A percentile compares a stretch with the other conserved stretches of the same genome.
Conservation (phyloP, 2,888 invertebrate genomes). For the Rhamnusium bicolor region DNA sequence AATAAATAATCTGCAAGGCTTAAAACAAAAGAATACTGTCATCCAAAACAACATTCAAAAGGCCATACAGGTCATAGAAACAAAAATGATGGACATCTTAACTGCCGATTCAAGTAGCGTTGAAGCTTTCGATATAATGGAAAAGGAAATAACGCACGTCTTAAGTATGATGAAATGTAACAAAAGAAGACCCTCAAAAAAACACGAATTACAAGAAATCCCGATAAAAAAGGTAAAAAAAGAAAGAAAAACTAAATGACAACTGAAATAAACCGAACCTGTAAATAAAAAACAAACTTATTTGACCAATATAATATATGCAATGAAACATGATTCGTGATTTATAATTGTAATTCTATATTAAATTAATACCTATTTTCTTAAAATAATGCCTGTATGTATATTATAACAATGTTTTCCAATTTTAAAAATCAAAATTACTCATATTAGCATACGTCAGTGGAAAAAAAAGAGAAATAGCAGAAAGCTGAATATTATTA, state of each 20-base stretch:
- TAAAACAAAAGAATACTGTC: conserved; percentile 56
- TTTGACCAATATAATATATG: too few species aligned
- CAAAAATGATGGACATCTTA: conserved; percentile 60
- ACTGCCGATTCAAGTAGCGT: conserved; percentile 46
- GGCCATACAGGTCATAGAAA: conserved; percentile 61
- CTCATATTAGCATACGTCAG: too few species aligned
- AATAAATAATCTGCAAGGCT: conserved; percentile 45
- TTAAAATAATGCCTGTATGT: too few species aligned
- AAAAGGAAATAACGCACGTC: conserved; percentile 55
- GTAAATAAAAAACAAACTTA: too few species aligned
- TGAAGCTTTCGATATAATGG: conserved; percentile 60
- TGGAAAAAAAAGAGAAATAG: too few species aligned
- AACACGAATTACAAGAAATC: conserved; percentile 5
- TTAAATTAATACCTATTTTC: too few species aligned
- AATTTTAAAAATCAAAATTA: too few species aligned
- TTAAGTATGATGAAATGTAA: conserved; percentile 30
- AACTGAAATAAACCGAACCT: too few species aligned
- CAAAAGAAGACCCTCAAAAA: conserved; percentile 11
- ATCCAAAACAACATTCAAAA: conserved; percentile 61
- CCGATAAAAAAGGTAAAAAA: conserved; percentile 27
- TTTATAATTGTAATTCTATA: too few species aligned
- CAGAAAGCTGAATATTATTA: too few species aligned
- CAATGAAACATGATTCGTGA: too few species aligned
- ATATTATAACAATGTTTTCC: too few species aligned
- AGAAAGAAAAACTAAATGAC: neutral